These are phyloP conservation scores for Schrankia costaestrigalis DNA, from an alignment of 2,888 invertebrate species.

Conservation along the genomic window DNA sequence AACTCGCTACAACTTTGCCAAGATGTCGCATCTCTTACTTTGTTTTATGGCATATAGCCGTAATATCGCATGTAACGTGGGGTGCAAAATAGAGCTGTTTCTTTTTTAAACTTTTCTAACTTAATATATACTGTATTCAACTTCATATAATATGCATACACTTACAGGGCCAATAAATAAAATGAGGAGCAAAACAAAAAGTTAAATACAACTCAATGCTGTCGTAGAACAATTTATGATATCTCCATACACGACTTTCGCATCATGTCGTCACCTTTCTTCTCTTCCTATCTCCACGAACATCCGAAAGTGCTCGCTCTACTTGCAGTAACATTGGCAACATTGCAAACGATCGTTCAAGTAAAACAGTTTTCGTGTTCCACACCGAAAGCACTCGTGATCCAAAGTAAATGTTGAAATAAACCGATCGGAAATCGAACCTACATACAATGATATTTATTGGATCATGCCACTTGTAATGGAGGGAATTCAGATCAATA, in stretches of 20 bases:
- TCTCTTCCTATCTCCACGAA: constrained; percentile 34
- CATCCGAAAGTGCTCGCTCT: constrained; percentile 36
- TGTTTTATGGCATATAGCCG: no score
- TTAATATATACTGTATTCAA: no score
- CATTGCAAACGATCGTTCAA: constrained; percentile 58
- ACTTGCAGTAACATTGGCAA: constrained; percentile 47
- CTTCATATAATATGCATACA: not conserved
- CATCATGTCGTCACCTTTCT: constrained; percentile 18
- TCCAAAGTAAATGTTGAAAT: constrained; percentile 55
- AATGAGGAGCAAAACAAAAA: constrained; percentile 3
- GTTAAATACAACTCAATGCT: constrained; percentile 7
- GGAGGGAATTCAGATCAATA: constrained; percentile 29
- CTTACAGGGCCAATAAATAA: constrained; percentile 5
- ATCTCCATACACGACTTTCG: constrained; percentile 17
- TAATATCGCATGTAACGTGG: no score
- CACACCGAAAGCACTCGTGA: constrained; percentile 62
- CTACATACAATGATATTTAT: constrained; percentile 40
- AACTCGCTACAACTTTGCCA: no score
- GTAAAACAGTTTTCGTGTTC: constrained; percentile 75
- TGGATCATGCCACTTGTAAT: constrained; percentile 28
- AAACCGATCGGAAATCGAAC: constrained; percentile 50
- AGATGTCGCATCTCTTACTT: no score
- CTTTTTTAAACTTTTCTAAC: no score
- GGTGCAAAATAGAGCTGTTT: no score
- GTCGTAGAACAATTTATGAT: constrained; percentile 8